phyloP scores from a whole-genome alignment of 1,140 invertebrate species.

The Pseudomyrmex flavicornis region DNA sequence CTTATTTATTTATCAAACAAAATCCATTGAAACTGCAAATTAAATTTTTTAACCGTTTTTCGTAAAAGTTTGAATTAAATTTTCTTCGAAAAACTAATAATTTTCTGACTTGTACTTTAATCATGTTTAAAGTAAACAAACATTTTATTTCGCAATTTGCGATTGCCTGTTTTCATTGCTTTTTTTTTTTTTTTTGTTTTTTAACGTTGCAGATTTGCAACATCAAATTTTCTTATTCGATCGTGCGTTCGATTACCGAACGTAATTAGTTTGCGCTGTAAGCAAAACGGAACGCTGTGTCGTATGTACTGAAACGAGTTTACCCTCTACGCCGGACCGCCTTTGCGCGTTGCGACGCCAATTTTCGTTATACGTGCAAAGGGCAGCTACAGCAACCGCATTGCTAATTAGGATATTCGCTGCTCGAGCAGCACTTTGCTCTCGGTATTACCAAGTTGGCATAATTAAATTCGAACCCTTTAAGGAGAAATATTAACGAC shows the following conservation, averaged over 20 bases:
- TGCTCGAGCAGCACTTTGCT: not conserved
- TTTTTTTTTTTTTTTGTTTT: not conserved
- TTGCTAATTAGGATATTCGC: constrained; percentile 54
- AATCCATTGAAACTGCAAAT: not conserved
- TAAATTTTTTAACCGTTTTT: not conserved
- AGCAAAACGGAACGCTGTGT: constrained; percentile 26
- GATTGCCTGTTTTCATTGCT: not conserved
- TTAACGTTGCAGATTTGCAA: constrained; percentile 7
- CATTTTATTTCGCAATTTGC: constrained; percentile 5
- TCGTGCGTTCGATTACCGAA: constrained; percentile 46
- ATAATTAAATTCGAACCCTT: constrained; percentile 54
- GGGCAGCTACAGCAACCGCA: constrained; percentile 44
- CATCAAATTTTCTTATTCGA: constrained; percentile 16
- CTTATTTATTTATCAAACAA: not conserved
- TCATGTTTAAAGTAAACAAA: not conserved
- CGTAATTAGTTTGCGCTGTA: constrained; percentile 42
- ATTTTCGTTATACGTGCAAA: constrained; percentile 52
- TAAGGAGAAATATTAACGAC: constrained; percentile 43
- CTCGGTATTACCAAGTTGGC: not conserved
- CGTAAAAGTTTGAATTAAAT: not conserved
- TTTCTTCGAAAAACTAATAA: not conserved
- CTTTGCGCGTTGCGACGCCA: constrained; percentile 19
- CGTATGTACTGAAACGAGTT: constrained; percentile 19
- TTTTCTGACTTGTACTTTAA: not conserved
- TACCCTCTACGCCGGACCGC: constrained; percentile 28